A percentile compares a stretch with the other conserved stretches of the same genome.
Evolutionary conservation across 2,888 invertebrate genomes (phyloP).

Genomic region (Drepanosiphum platanoidis): DNA sequence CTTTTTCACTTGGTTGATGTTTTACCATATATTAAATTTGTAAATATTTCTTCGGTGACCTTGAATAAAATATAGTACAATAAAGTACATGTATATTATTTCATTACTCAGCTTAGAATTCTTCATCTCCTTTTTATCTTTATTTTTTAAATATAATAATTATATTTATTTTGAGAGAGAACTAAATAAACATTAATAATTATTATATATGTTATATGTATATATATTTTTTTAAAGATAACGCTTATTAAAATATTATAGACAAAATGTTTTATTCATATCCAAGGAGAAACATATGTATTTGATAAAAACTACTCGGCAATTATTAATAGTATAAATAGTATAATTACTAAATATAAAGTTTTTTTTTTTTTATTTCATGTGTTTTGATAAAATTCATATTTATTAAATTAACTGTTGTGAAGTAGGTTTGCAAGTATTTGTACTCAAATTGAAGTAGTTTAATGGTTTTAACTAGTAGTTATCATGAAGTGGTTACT

Average conservation of each 20-base stretch:
- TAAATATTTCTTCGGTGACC: constrained; percentile 24
- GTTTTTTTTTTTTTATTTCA: constrained; percentile 18
- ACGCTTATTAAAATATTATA: constrained; percentile 12
- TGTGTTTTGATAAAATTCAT: constrained; percentile 20
- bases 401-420: background rate
- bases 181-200: background rate
- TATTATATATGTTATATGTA: background rate
- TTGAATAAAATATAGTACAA: constrained; percentile 33
- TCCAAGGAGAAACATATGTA: background rate
- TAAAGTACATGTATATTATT: background rate
- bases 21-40: constrained; percentile 12
- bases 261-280: constrained; percentile 13
- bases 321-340: constrained; percentile 48
- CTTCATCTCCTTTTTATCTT: constrained; percentile 1
- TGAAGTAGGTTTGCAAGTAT: constrained; percentile 38
- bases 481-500: constrained; percentile 24
- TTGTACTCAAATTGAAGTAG: constrained; percentile 32
- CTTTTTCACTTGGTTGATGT: constrained; percentile 24
- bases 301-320: constrained; percentile 10
- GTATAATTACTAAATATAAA: background rate
- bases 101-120: background rate
- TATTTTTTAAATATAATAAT: constrained; percentile 4
- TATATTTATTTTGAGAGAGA: background rate
- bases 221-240: background rate
- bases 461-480: constrained; percentile 39